Conservation (phyloP, 30 jellyfish, hydroid and myxozoan species). For the Mastigias papua region DNA sequence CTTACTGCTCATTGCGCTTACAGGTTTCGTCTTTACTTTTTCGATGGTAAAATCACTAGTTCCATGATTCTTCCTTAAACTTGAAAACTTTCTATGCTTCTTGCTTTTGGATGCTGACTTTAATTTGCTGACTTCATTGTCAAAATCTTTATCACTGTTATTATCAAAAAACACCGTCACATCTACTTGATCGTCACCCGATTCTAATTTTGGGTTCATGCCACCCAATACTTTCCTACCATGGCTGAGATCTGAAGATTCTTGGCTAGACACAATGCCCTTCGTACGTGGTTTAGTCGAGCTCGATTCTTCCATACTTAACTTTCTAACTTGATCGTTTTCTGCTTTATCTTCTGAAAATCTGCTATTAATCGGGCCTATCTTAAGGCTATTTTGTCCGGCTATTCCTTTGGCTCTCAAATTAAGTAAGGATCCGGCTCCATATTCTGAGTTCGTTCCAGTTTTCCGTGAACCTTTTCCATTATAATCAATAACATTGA, state of each 20-base stretch:
- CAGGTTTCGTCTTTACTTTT: background rate
- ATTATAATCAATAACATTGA: constrained; percentile 7
- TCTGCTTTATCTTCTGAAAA: no score
- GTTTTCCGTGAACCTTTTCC: constrained; percentile 6
- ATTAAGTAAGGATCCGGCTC: constrained; percentile 46
- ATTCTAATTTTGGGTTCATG: constrained; percentile 2
- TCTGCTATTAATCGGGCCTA: constrained; percentile 25
- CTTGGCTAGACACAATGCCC: constrained; percentile 5
- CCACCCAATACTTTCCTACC: background rate
- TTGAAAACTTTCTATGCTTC: background rate
- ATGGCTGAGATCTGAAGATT: background rate
- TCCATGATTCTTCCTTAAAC: background rate
- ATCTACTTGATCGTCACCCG: constrained; percentile 61
- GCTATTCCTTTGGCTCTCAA: constrained; percentile 19
- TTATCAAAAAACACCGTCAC: constrained; percentile 81
- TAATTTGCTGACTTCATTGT: constrained; percentile 34
- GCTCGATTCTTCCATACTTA: background rate
- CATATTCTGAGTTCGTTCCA: background rate
- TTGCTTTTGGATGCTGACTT: constrained; percentile 3
- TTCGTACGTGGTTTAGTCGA: background rate
- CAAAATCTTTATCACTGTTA: constrained; percentile 27
- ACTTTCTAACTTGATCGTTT: no score
- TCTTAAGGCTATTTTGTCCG: background rate
- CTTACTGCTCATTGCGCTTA: background rate
- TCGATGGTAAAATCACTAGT: background rate